Evolutionary conservation across 2,888 invertebrate species (phyloP).

Genomic region (Torymus aiolomorphi): DNA sequence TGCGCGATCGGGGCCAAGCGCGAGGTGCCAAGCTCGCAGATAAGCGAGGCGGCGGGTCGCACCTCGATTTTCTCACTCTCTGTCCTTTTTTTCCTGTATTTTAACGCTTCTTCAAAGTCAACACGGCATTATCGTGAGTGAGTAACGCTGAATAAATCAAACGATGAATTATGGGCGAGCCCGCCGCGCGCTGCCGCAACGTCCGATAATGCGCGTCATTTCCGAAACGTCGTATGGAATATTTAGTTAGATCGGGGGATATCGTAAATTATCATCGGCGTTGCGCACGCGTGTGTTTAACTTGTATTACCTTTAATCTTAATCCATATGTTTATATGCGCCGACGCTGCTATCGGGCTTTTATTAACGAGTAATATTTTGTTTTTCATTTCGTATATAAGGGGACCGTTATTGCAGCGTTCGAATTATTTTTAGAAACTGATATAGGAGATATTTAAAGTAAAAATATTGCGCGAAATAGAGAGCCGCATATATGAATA

Average conservation of each 20-base stretch:
- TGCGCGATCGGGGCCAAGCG: slow-evolving; percentile 53
- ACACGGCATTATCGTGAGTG: slow-evolving; percentile 67
- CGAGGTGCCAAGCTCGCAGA: slow-evolving; percentile 41
- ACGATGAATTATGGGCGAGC: slow-evolving; percentile 59
- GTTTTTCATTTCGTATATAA: too few species aligned
- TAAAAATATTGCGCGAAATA: too few species aligned
- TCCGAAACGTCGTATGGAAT: slow-evolving; percentile 26
- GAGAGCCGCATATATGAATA: too few species aligned
- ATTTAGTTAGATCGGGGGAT: slow-evolving; percentile 35
- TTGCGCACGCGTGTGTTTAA: too few species aligned
- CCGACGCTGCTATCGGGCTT: too few species aligned
- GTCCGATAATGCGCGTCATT: slow-evolving; percentile 41
- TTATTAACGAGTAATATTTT: too few species aligned
- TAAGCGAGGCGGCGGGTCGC: slow-evolving; percentile 57
- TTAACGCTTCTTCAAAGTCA: slow-evolving; percentile 66
- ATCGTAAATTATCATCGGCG: too few species aligned
- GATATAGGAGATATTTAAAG: too few species aligned
- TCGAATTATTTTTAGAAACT: too few species aligned
- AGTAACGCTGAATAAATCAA: slow-evolving; percentile 70
- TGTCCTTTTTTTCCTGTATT: slow-evolving; percentile 35
- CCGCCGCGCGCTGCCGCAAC: background rate
- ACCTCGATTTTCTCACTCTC: slow-evolving; percentile 62
- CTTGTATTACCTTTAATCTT: too few species aligned
- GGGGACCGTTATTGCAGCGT: too few species aligned
- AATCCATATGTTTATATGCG: too few species aligned